Percentiles rank a stretch among this genome's conserved stretches.
Conservation (phyloP, 2,797 vertebrate species). For the Monodelphis domestica region DNA sequence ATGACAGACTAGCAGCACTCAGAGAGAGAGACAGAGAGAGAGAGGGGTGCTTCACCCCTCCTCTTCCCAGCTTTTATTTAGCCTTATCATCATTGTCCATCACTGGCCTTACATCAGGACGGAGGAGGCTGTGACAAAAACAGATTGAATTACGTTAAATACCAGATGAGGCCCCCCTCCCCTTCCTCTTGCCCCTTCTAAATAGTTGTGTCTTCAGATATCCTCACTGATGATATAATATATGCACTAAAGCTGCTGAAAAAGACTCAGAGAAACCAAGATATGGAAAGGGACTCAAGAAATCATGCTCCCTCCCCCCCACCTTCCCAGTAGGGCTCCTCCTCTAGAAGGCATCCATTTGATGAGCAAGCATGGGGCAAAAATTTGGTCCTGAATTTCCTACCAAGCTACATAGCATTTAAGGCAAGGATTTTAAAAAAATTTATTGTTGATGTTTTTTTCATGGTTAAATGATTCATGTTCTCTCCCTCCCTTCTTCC, state of each 20-base stretch:
- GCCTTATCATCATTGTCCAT: not conserved
- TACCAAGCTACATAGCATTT: not conserved
- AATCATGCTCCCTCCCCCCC: not conserved
- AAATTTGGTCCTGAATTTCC: not conserved
- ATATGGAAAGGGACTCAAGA: not conserved
- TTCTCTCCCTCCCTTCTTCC: too few species aligned
- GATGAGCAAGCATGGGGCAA: not conserved
- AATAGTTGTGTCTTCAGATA: not conserved
- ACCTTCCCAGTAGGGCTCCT: too few species aligned
- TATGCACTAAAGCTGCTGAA: not conserved
- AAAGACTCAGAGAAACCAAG: not conserved
- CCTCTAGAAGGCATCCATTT: not conserved
- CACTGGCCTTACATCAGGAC: not conserved
- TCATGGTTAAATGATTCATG: too few species aligned
- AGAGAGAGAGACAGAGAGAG: not conserved
- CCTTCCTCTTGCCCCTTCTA: not conserved
- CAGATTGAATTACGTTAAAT: constrained; percentile 11
- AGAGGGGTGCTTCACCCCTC: not conserved
- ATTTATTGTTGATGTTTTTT: too few species aligned
- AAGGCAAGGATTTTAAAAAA: not conserved
- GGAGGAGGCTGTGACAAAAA: not conserved
- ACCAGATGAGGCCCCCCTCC: not conserved
- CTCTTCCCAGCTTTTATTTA: not conserved
- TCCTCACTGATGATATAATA: not conserved
- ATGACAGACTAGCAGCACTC: not conserved